phyloP scores from a whole-genome alignment of 2,888 invertebrate genomes.

The Lasioglossum figueresi region DNA sequence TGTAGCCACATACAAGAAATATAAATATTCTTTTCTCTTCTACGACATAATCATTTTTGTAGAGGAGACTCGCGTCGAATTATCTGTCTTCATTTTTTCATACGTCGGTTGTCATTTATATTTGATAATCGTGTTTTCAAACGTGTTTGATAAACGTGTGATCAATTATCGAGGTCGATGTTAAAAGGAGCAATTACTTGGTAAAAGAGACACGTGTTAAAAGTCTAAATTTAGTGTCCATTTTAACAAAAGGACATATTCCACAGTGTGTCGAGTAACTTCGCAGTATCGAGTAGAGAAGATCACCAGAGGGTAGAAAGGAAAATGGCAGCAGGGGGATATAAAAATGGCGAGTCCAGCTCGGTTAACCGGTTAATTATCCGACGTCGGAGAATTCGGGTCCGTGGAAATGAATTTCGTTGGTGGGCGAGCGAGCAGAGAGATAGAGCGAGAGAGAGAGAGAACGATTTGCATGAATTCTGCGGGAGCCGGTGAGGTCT shows the following conservation, averaged over 20 bases:
- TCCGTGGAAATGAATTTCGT: not conserved
- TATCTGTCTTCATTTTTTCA: too few species aligned
- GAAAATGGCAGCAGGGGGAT: not conserved
- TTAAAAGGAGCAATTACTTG: too few species aligned
- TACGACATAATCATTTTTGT: too few species aligned
- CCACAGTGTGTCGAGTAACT: not conserved
- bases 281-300: not conserved
- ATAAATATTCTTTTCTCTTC: too few species aligned
- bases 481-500: not conserved
- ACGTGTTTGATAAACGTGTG: too few species aligned
- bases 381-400: not conserved
- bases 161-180: too few species aligned
- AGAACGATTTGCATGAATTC: slow-evolving; percentile 10
- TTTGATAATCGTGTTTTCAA: not conserved
- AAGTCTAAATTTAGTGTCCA: not conserved
- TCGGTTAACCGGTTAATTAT: not conserved
- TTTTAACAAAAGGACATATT: not conserved
- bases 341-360: not conserved
- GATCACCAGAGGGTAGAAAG: not conserved
- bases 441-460: not conserved
- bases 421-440: not conserved
- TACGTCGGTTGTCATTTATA: too few species aligned
- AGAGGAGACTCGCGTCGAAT: too few species aligned
- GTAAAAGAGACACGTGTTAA: too few species aligned
- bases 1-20: too few species aligned